Evolutionary conservation across 23 tunicate genomes (phyloP).

Genomic region (Halocynthia aurantium): DNA sequence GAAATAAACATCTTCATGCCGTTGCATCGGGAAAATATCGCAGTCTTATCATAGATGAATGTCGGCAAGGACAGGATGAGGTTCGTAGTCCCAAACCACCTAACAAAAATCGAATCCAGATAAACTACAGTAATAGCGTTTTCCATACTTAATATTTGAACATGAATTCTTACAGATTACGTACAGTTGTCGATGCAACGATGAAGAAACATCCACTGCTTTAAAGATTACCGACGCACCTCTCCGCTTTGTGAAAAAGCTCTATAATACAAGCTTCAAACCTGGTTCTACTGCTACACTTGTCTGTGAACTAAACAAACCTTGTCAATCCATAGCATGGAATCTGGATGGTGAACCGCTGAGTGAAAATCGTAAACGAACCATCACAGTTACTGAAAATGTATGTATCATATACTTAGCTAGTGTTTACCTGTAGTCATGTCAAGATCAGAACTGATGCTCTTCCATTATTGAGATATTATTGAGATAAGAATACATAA

Average conservation of each 20-base stretch:
- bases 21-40: background rate
- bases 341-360: conserved; percentile 3
- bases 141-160: too few relatives aligned
- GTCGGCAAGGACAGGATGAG: conserved; percentile 10
- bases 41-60: conserved; percentile 17
- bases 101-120: background rate
- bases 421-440: background rate
- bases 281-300: conserved; percentile 14
- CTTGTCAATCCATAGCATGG: conserved; percentile 22
- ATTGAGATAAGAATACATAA: too few relatives aligned
- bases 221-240: conserved; percentile 10
- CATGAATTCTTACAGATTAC: background rate
- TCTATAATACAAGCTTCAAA: conserved; percentile 16
- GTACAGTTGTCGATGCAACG: conserved; percentile 13
- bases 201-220: conserved; percentile 11
- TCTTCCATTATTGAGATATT: too few relatives aligned
- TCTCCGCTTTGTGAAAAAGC: conserved; percentile 19
- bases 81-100: background rate
- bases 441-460: too few relatives aligned
- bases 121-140: background rate
- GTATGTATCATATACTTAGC: background rate
- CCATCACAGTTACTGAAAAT: conserved; percentile 5
- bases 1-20: conserved; percentile 4
- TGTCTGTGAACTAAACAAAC: conserved; percentile 25
- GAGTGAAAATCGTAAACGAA: conserved; percentile 5